Base-by-base conservation (phyloP, 1,140 invertebrate genomes). In the Apis dorsata region DNA sequence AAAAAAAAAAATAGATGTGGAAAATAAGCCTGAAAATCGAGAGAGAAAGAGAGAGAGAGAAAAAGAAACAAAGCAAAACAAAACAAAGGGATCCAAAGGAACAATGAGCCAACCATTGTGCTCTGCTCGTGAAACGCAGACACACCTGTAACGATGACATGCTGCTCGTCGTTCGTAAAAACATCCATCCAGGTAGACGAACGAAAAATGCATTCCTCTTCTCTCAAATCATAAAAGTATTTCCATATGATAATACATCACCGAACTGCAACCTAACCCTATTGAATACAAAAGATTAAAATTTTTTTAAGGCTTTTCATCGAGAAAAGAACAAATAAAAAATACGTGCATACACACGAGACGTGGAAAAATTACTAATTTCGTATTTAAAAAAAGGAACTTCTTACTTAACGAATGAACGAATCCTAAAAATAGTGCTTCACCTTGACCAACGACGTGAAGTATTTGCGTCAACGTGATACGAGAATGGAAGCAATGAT, bases 111-210 rank as follows among this genome's bases (percentile, higher is more conserved):
- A 17, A 19, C 49, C 24, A 55, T 80, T 55, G 44, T 63, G 4
- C 28, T n/a, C 9, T 62, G 55, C 11, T 17, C 28, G 73, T 55
- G 68, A 82, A 82, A 76, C 19, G 73, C 24, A 19, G 57, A 21
- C 74, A 24, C 73, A 82, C 80, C 74, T 82, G 65, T 69, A 62
- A 77, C 49, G 19, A 19, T 44, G 24, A n/a, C 59, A 60, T 11
- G 59, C 12, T 24, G n/a, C 21, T 9, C 63, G 19, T 21, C 11
- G 21, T 60, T 76, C 63, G 63, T 76, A 78, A 78, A 78, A 69
- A 78, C 70, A 76, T 81, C 57, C 57, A 71, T 63, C 24, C 66
- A 44, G 74, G 65, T 83, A 57, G 75, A 15, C 66, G 81, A 78
- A 78, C 65, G 66, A 78, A 62, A 83, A 70, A 78, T 70, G 59